Conservation (phyloP, 1,140 invertebrate genomes). For the Lepidurus packardi region DNA sequence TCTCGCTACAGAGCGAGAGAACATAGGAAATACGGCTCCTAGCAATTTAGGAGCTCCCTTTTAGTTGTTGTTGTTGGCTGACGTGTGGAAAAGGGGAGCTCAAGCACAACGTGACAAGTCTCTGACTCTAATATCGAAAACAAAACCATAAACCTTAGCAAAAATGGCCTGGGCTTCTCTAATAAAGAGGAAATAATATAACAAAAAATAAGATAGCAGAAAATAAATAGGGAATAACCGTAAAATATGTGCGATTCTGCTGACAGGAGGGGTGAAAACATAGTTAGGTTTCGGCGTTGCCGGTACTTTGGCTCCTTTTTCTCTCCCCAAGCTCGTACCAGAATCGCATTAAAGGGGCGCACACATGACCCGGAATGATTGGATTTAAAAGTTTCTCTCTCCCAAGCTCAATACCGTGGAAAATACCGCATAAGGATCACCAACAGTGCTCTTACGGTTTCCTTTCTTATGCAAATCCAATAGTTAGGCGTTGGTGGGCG, state of each 20-base stretch:
- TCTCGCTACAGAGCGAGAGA: not conserved
- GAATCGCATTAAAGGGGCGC: not conserved
- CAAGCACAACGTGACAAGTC: constrained; percentile 10
- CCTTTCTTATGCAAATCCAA: constrained; percentile 19
- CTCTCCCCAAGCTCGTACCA: not conserved
- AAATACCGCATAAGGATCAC: not conserved
- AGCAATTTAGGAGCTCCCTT: not conserved
- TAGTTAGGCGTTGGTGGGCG: not conserved
- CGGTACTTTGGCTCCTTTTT: not conserved
- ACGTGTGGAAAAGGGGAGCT: constrained; percentile 5
- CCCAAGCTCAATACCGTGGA: not conserved
- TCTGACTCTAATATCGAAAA: not conserved
- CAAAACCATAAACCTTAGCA: no score
- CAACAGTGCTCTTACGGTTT: not conserved
- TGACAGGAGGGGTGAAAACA: not conserved
- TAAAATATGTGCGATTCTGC: no score
- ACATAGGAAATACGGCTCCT: not conserved
- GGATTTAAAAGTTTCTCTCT: not conserved
- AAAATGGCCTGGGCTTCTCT: no score
- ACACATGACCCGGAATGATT: constrained; percentile 10
- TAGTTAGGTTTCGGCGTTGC: not conserved
- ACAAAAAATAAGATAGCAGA: no score
- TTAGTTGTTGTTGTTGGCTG: not conserved
- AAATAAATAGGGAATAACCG: no score
- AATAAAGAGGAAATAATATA: no score